Conservation (phyloP, 2,888 invertebrate genomes). For the Antitype chi region DNA sequence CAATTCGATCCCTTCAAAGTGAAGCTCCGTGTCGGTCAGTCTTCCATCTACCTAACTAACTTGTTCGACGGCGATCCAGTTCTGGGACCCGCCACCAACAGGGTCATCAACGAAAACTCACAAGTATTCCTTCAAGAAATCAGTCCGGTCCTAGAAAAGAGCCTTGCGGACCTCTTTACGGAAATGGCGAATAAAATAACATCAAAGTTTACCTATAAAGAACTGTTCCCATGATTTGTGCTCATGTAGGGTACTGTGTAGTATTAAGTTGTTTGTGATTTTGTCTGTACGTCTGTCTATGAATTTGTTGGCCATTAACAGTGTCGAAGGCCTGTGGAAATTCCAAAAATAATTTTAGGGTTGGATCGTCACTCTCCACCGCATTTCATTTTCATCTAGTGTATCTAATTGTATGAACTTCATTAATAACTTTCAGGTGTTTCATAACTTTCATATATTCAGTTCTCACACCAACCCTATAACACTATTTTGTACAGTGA, state of each 20-base stretch:
- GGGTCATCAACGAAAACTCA: slow-evolving; percentile 92
- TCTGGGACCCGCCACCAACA: slow-evolving; percentile 92
- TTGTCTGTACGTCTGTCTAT: slow-evolving; percentile 38
- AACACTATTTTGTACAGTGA: slow-evolving; percentile 41
- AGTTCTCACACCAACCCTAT: slow-evolving; percentile 39
- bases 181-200: slow-evolving; percentile 93
- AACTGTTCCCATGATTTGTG: slow-evolving; percentile 91
- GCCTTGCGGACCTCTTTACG: slow-evolving; percentile 92
- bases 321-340: slow-evolving; percentile 48
- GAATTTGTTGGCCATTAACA: slow-evolving; percentile 27
- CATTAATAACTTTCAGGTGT: slow-evolving; percentile 10
- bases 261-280: slow-evolving; percentile 61
- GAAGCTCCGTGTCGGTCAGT: slow-evolving; percentile 91
- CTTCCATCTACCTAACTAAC: slow-evolving; percentile 91
- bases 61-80: slow-evolving; percentile 92
- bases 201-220: slow-evolving; percentile 92
- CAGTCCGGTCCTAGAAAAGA: slow-evolving; percentile 91
- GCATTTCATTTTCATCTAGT: slow-evolving; percentile 27
- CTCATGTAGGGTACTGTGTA: slow-evolving; percentile 31
- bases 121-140: slow-evolving; percentile 93
- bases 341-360: slow-evolving; percentile 45
- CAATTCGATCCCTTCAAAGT: slow-evolving; percentile 92
- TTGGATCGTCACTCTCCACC: slow-evolving; percentile 24
- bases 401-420: slow-evolving; percentile 35
- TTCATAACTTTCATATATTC: slow-evolving; percentile 9